A percentile compares a stretch with the other conserved stretches of the same genome.
Conservation (phyloP, 2,888 invertebrate species). For the Stratiomys singularior region DNA sequence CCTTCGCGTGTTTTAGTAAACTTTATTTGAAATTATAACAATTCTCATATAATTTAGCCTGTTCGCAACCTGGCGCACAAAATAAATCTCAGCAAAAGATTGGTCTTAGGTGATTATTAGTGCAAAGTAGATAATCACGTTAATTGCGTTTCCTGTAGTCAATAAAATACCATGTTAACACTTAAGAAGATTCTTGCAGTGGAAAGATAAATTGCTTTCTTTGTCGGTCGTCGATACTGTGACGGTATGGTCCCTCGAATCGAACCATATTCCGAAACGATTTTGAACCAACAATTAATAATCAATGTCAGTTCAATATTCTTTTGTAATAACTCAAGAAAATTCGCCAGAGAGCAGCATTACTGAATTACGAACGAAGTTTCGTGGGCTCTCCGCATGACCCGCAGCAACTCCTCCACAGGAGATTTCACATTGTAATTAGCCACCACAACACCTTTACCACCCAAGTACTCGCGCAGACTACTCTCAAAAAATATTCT, state of each 20-base stretch:
- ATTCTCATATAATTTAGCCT: neutral
- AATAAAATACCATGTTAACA: conserved; percentile 4
- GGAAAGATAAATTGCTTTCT: conserved; percentile 24
- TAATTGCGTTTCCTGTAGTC: conserved; percentile 33
- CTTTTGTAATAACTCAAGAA: conserved; percentile 18
- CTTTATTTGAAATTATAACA: neutral
- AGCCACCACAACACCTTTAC: conserved; percentile 9
- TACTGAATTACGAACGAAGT: conserved; percentile 41
- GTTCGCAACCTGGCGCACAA: neutral
- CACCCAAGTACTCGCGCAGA: conserved; percentile 6
- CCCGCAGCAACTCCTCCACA: conserved; percentile 37
- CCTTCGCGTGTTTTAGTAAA: neutral
- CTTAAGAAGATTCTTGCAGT: conserved; percentile 12
- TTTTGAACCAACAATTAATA: conserved; percentile 29
- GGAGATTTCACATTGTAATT: conserved; percentile 47
- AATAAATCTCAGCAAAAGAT: neutral
- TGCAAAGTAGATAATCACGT: conserved; percentile 19
- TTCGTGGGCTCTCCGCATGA: conserved; percentile 35
- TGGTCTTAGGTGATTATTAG: conserved; percentile 1
- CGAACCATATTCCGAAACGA: conserved; percentile 29
- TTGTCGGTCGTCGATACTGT: neutral
- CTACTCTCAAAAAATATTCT: neutral
- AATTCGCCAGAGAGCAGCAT: conserved; percentile 5
- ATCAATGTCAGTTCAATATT: conserved; percentile 34
- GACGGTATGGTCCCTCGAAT: neutral